Percentiles rank a stretch among this genome's conserved stretches.
phyloP scores from a whole-genome alignment of 2,888 invertebrate genomes.

The Crepidodera aurea region DNA sequence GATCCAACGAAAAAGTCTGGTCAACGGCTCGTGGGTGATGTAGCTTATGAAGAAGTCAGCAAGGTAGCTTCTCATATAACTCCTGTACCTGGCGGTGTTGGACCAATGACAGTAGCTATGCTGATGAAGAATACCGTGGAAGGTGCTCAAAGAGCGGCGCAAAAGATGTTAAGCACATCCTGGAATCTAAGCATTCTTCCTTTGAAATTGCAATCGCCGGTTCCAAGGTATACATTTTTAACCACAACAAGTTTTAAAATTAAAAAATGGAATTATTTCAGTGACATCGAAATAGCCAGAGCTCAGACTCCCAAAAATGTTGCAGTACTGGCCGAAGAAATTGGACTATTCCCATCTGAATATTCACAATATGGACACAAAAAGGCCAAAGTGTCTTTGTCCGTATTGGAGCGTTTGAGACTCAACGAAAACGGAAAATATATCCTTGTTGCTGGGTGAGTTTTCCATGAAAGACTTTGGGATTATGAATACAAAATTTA shows the following conservation, averaged over 20 bases:
- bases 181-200: conserved; percentile 80
- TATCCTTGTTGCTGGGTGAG: conserved; percentile 92
- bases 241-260: no score
- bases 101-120: conserved; percentile 99
- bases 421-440: conserved; percentile 83
- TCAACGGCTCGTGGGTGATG: conserved; percentile 92
- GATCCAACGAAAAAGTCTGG: conserved; percentile 82
- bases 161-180: conserved; percentile 65
- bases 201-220: conserved; percentile 72
- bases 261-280: no score
- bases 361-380: conserved; percentile 90
- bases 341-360: conserved; percentile 82
- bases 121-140: conserved; percentile 93
- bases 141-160: conserved; percentile 75
- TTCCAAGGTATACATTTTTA: conserved; percentile 90
- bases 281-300: conserved; percentile 91
- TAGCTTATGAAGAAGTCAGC: conserved; percentile 82
- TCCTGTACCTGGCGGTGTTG: conserved; percentile 96
- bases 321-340: conserved; percentile 77
- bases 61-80: conserved; percentile 88
- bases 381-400: conserved; percentile 92
- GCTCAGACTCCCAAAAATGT: conserved; percentile 89
- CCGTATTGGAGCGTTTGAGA: conserved; percentile 78
- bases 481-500: no score
- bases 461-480: no score